These are phyloP conservation scores for Aphidius gifuensis DNA, from an alignment of 1,140 invertebrate genomes.

Conservation along the genomic window DNA sequence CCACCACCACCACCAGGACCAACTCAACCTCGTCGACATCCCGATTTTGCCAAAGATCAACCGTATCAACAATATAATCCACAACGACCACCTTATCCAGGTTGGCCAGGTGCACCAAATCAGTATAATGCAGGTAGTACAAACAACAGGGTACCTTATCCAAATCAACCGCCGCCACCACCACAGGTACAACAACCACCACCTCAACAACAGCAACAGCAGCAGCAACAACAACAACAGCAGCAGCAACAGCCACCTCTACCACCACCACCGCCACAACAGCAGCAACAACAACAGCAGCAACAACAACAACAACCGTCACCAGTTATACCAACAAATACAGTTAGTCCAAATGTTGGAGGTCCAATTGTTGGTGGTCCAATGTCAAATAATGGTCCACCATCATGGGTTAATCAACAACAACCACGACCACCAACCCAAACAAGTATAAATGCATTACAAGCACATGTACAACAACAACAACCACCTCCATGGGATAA, in stretches of 20 bases:
- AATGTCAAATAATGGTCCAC: conserved; percentile 48
- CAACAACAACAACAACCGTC: conserved; percentile 42
- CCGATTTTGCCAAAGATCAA: conserved; percentile 81
- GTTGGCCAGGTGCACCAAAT: conserved; percentile 60
- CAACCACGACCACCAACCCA: conserved; percentile 46
- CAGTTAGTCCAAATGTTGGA: conserved; percentile 23
- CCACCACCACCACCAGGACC: conserved; percentile 64
- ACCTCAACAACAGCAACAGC: conserved; percentile 16
- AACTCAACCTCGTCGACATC: conserved; percentile 73
- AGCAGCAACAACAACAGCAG: conserved; percentile 48
- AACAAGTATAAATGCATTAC: conserved; percentile 43
- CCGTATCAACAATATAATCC: conserved; percentile 64
- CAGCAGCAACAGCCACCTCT: conserved; percentile 44
- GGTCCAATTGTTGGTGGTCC: conserved; percentile 26
- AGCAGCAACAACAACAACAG: conserved; percentile 46
- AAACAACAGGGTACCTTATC: conserved; percentile 58
- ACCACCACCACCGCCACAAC: conserved; percentile 36
- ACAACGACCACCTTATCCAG: conserved; percentile 57
- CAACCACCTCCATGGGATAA: conserved; percentile 54
- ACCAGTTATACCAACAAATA: conserved; percentile 28
- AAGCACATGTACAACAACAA: conserved; percentile 20
- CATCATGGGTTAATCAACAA: conserved; percentile 47
- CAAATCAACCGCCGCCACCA: conserved; percentile 49
- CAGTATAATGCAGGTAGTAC: conserved; percentile 52
- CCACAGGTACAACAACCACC: conserved; percentile 39